phyloP scores from a whole-genome alignment of 2,888 invertebrate species.

The Caenorhabditis plicata region DNA sequence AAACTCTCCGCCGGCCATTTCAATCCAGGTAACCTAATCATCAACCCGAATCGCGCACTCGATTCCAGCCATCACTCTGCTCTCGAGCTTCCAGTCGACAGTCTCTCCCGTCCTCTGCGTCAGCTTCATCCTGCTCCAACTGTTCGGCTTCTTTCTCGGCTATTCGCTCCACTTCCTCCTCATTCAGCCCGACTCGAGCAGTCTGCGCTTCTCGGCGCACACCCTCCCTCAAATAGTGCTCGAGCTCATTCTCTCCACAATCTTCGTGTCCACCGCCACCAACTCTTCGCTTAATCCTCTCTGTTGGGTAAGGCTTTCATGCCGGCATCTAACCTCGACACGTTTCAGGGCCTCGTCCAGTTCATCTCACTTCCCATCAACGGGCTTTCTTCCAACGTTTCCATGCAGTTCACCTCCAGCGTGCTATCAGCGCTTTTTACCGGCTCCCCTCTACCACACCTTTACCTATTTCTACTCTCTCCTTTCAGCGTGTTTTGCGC shows the following conservation, averaged over 20 bases:
- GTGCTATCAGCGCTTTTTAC: constrained; percentile 12
- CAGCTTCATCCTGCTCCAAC: constrained; percentile 16
- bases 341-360: constrained; percentile 26
- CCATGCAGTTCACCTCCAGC: constrained; percentile 10
- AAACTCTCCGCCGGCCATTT: constrained; percentile 15
- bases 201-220: too few species aligned
- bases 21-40: constrained; percentile 19
- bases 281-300: too few species aligned
- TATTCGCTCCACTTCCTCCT: too few species aligned
- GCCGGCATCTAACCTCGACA: too few species aligned
- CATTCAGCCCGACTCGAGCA: too few species aligned
- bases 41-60: neutral
- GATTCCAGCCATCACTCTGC: constrained; percentile 17
- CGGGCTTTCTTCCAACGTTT: constrained; percentile 24
- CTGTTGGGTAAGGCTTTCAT: too few species aligned
- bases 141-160: constrained; percentile 21
- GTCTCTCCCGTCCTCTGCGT: constrained; percentile 7
- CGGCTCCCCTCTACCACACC: constrained; percentile 21
- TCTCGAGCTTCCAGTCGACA: constrained; percentile 9
- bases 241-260: constrained; percentile 7
- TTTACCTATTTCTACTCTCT: constrained; percentile 6
- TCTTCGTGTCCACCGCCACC: constrained; percentile 10
- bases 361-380: constrained; percentile 17
- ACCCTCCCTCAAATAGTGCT: too few species aligned
- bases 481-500: constrained; percentile 6